Evolutionary conservation across 2,888 invertebrate genomes (phyloP), one percentile per base, ranked within the genome.

Genomic region (Nebria brevicollis): DNA sequence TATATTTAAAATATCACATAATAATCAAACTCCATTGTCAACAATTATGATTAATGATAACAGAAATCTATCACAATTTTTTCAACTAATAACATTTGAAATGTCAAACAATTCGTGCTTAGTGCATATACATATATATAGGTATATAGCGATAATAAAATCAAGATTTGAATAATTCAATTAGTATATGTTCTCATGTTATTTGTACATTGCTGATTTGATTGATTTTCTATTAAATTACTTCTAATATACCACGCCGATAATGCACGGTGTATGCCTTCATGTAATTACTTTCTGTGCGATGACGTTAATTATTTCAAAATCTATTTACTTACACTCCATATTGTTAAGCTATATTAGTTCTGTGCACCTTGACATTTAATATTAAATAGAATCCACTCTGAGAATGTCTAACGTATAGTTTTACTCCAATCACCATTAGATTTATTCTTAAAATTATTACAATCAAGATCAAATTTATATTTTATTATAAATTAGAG

Each of bases 1-100:
- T 54, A 54, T 11, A 54, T 54, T 8, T 54, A 54, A 54, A 54
- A 54, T 54, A 54, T 54, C 54, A 54, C 54, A 54, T 54, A 54
- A 54, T 54, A 54, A 11, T 54, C 54, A 54, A 54, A 54, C 54
- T 54, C 54, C 7, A 54, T 54, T 54, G 54, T 54, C 54, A 54
- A 54, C 54, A 54, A 54, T 54, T 54, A 54, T 54, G 54, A 54
- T 54, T 54, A 54, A 54, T 54, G 54, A 54, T 54, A 54, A 54
- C 54, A 54, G 54, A 54, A 54, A 54, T 8, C 54, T 54, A 54
- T 54, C 54, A 54, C 11, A 54, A 54, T 54, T 54, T 54, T 54
- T 54, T 11, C 7, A 54, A 54, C 54, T 54, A 54, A 54, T 54
- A 54, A 54, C 54, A 54, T 54, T 54, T 54, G 54, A 54, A 54